Evolutionary conservation across 2,113 vertebrate genomes (phyloP).

Genomic region (Tragelaphus strepsiceros): DNA sequence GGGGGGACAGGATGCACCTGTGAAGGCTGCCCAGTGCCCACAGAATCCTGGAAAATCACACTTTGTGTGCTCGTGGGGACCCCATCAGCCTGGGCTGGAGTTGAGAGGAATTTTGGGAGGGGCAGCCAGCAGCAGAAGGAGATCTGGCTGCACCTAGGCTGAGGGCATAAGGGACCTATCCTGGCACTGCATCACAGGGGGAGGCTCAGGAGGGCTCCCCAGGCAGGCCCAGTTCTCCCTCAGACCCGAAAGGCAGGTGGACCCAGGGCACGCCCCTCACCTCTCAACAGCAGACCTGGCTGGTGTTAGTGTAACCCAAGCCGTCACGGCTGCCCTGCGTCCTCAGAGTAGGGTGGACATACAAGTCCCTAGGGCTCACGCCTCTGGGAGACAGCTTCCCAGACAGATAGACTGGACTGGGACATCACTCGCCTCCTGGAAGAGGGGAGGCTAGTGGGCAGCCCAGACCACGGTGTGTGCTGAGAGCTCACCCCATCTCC

Average conservation of each 20-base stretch:
- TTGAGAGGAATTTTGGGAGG: background rate
- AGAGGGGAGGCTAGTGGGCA: background rate
- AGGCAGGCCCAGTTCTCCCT: background rate
- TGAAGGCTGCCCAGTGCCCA: rapidly evolving
- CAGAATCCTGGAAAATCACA: background rate
- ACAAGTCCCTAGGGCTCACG: rapidly evolving
- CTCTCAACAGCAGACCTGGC: background rate
- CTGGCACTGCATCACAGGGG: background rate
- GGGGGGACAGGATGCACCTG: background rate
- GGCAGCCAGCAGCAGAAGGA: background rate
- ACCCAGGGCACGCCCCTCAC: too few relatives aligned
- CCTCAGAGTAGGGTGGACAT: too few relatives aligned
- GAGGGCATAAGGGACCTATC: background rate
- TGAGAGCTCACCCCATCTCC: background rate
- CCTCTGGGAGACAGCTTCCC: background rate
- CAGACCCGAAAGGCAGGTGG: background rate
- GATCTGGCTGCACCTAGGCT: background rate
- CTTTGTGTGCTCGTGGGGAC: background rate
- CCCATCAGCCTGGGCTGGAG: background rate
- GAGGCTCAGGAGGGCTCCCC: background rate
- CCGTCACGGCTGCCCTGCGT: rapidly evolving
- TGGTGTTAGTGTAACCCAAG: background rate
- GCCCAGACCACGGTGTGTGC: background rate
- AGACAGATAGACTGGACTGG: background rate
- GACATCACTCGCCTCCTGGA: background rate